Evolutionary conservation across 2,113 vertebrate genomes (phyloP).

Genomic region (Cnemophilus loriae): DNA sequence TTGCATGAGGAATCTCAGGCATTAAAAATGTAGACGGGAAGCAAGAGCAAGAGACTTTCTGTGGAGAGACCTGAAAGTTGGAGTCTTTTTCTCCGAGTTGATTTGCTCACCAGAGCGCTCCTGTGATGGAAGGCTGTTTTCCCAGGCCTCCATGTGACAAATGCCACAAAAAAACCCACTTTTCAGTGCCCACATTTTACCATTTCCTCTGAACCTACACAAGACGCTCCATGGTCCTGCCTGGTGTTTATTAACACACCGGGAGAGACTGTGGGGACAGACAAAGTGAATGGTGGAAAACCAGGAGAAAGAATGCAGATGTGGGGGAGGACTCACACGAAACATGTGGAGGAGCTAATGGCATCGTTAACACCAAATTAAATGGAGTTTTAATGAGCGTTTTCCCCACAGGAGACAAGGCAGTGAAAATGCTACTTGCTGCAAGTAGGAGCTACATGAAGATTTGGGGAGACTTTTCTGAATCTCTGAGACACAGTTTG

Average conservation of each 20-base stretch:
- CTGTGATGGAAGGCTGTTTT: background rate
- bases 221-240: accelerated
- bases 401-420: background rate
- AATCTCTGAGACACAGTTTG: background rate
- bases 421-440: background rate
- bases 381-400: slow-evolving; percentile 10
- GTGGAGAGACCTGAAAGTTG: background rate
- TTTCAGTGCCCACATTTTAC: background rate
- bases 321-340: slow-evolving; percentile 3
- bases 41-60: background rate
- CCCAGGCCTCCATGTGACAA: background rate
- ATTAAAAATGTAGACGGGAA: background rate
- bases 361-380: slow-evolving; percentile 31
- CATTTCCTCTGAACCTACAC: background rate
- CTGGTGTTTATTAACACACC: background rate
- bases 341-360: slow-evolving; percentile 14
- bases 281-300: background rate
- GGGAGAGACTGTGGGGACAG: background rate
- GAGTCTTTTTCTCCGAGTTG: background rate
- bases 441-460: background rate
- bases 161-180: background rate
- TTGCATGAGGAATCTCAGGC: background rate
- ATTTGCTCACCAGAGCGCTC: background rate
- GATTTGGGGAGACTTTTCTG: background rate
- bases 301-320: background rate